Percentiles rank a stretch among this genome's conserved stretches.
phyloP scores from a whole-genome alignment of 2,797 vertebrate genomes.

The Helicolenus hilgendorfi region DNA sequence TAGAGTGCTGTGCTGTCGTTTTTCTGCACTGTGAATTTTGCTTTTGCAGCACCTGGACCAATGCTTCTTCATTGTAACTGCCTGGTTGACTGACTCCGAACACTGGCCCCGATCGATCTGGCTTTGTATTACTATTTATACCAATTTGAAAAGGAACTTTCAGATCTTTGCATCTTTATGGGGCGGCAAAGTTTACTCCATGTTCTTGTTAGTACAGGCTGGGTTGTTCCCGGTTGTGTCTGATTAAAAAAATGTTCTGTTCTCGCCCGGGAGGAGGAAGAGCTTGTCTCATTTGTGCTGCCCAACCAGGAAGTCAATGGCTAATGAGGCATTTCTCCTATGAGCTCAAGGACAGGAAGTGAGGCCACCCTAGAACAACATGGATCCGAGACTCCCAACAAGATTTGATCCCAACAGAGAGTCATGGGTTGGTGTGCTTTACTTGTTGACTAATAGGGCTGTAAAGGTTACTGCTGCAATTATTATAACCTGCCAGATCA shows the following conservation, averaged over 20 bases:
- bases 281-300: constrained; percentile 19
- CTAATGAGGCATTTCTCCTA: constrained; percentile 66
- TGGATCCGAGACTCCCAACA: constrained; percentile 13
- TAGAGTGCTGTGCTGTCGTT: constrained; percentile 39
- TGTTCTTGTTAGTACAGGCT: neutral
- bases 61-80: neutral
- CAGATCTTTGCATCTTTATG: neutral
- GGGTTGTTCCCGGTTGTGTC: fast-evolving
- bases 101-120: constrained; percentile 28
- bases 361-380: constrained; percentile 12
- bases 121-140: constrained; percentile 26
- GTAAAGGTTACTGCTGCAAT: neutral
- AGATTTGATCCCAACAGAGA: neutral
- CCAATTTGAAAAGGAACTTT: neutral
- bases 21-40: constrained; percentile 41
- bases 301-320: constrained; percentile 32
- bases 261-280: neutral
- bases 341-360: constrained; percentile 55
- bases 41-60: constrained; percentile 52
- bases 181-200: neutral
- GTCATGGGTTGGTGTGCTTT: neutral
- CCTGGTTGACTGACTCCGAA: constrained; percentile 43
- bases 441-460: neutral
- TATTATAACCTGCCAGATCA: neutral
- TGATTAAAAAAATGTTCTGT: neutral